These are phyloP conservation scores for Agelas oroides DNA, from an alignment of 37 sponge, comb jelly and placozoan genomes.

Conservation along the genomic window DNA sequence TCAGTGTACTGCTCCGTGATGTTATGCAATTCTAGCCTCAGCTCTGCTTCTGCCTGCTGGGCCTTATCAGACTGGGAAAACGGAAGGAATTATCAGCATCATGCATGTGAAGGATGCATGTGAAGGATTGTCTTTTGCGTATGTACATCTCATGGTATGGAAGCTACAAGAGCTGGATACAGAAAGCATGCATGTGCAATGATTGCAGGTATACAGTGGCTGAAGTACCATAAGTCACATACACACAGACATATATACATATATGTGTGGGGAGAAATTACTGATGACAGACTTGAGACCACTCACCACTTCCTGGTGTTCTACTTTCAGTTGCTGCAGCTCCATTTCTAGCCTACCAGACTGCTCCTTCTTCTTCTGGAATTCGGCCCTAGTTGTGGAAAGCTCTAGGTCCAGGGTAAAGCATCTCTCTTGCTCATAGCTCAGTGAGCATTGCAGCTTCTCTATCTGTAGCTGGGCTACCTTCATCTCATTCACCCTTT, in stretches of 20 bases:
- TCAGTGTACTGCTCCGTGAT: neutral
- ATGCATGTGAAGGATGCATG: no score
- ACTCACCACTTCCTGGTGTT: neutral
- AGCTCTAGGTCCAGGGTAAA: neutral
- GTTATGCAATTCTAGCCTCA: neutral
- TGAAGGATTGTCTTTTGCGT: no score
- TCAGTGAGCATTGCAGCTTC: neutral
- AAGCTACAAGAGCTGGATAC: no score
- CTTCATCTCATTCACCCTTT: neutral
- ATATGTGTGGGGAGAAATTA: no score
- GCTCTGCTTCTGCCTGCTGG: neutral
- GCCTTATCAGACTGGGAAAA: neutral
- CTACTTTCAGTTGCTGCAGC: neutral
- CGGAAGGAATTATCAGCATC: no score
- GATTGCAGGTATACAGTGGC: no score
- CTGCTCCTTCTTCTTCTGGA: constrained; percentile 14
- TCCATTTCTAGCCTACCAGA: neutral
- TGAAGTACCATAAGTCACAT: no score
- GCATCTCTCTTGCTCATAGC: neutral
- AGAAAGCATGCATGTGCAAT: no score
- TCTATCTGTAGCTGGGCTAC: neutral
- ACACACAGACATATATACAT: no score
- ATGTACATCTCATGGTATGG: no score
- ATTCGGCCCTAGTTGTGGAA: neutral
- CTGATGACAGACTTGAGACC: no score